These are phyloP conservation scores for Penaeus vannamei DNA, from an alignment of 1,140 invertebrate species.

Conservation along the genomic window DNA sequence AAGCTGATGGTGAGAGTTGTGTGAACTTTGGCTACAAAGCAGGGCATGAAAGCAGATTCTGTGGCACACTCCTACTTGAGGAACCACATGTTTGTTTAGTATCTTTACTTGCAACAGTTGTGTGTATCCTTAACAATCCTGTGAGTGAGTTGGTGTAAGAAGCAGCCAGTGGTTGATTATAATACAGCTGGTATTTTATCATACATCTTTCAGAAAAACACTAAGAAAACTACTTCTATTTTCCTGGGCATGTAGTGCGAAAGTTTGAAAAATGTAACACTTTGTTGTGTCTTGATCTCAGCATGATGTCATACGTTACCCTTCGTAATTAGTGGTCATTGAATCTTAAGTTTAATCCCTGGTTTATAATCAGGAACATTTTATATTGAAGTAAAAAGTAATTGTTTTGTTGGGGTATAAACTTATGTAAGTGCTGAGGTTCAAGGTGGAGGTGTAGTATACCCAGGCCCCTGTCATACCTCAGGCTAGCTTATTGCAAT, in stretches of 20 bases:
- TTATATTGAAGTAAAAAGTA: no score
- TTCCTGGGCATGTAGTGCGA: conserved; percentile 60
- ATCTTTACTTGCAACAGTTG: conserved; percentile 55
- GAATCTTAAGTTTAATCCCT: no score
- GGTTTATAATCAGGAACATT: no score
- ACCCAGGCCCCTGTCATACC: conserved; percentile 60
- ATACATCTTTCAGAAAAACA: conserved; percentile 36
- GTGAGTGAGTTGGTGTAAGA: conserved; percentile 50
- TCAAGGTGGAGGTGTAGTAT: conserved; percentile 52
- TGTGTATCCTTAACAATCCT: conserved; percentile 53
- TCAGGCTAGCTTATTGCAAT: conserved; percentile 51
- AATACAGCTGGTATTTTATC: conserved; percentile 46
- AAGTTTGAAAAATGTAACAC: conserved; percentile 42
- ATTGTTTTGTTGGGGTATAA: not conserved
- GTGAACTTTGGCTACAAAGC: no score
- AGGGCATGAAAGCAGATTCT: no score
- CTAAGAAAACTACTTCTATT: conserved; percentile 50
- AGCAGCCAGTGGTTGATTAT: conserved; percentile 37
- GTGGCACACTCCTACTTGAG: no score
- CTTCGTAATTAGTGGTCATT: not conserved
- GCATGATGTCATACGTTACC: conserved; percentile 38
- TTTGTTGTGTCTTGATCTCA: conserved; percentile 50
- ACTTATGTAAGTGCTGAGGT: conserved; percentile 35
- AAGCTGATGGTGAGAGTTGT: no score
- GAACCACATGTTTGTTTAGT: conserved; percentile 1